These are phyloP conservation scores for Polyergus mexicanus DNA, from an alignment of 1,140 invertebrate genomes.

Conservation along the genomic window DNA sequence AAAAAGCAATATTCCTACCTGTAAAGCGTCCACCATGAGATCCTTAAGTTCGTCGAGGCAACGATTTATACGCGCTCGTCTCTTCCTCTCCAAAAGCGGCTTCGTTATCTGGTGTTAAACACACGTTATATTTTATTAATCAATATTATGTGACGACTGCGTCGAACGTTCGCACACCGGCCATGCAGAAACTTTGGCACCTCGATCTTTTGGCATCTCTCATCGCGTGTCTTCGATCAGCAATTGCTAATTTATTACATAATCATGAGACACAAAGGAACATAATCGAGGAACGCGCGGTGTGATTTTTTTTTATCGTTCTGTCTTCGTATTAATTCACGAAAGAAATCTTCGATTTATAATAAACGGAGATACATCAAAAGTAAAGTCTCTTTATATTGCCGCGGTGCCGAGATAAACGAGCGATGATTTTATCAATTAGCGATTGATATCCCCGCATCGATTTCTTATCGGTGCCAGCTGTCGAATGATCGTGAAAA, in stretches of 20 bases:
- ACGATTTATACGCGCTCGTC: slow-evolving; percentile 95
- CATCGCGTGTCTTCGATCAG: neutral
- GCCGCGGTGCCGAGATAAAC: neutral
- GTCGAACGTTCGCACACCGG: neutral
- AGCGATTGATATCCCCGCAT: neutral
- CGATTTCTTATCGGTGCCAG: neutral
- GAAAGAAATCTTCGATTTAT: slow-evolving; percentile 32
- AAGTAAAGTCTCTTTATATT: neutral
- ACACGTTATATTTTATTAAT: slow-evolving; percentile 55
- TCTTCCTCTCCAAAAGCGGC: slow-evolving; percentile 94
- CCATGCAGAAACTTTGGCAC: neutral
- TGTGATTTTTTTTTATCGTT: no score
- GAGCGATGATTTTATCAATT: slow-evolving; percentile 51
- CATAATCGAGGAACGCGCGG: slow-evolving; percentile 15
- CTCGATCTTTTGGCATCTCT: neutral
- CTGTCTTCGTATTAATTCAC: slow-evolving; percentile 21
- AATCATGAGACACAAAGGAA: neutral
- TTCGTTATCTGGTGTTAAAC: slow-evolving; percentile 87
- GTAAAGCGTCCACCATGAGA: slow-evolving; percentile 93
- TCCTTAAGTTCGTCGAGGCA: slow-evolving; percentile 95
- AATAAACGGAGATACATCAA: neutral
- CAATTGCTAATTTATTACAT: slow-evolving; percentile 36
- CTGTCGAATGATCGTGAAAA: neutral
- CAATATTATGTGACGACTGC: slow-evolving; percentile 22
- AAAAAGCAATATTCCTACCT: slow-evolving; percentile 83